Evolutionary conservation across 2,113 vertebrate species (phyloP), one percentile per base, ranked within the genome.

Genomic region (Zosterops hypoxanthus): DNA sequence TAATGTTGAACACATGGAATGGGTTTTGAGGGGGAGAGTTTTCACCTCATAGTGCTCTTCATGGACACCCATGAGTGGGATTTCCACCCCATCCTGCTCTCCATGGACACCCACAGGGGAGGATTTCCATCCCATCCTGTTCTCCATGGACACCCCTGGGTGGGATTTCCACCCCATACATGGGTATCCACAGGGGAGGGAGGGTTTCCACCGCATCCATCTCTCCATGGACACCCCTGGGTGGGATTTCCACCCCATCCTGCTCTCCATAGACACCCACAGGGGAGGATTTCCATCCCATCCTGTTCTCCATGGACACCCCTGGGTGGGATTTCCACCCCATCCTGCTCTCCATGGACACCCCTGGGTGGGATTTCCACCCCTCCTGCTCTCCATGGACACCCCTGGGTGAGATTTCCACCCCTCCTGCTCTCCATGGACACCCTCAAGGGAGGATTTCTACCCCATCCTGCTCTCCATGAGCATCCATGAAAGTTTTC

Each of bases 401-500:
- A 49, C 12, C 22, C 47, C 34, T 34, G 34, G 13, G 26, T 29
- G 7, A 11, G 3, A 17, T 69, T 46, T 36, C 18, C 6, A 71
- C 21, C 46, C 4, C 19, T 18, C 0, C 31, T 52, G 23, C 57
- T 80, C 2, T 53, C 42, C 31, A 8, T 39, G 44, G 21, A 17
- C 42, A 73, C 2, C 34, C 34, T 34, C 34, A 34, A 34, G 36
- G 36, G 36, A 10, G 36, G 36, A 10, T 84, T 65, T 44, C n/a
- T 5, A 66, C 18, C 42, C 3, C 16, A 5, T 26, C 0, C 20
- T 49, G 21, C 39, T 79, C 1, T 52, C 44, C 31, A 9, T 73
- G 71, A 3, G 0, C 14, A 8, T n/a, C 61, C 41, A 0, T 14
- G 20, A 9, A 12, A 2, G 2, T 46, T 64, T 47, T 22, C 1